Percentiles rank a stretch among this genome's conserved stretches.
Evolutionary conservation across 2,797 vertebrate genomes (phyloP).

Genomic region (Propithecus perrieri): DNA sequence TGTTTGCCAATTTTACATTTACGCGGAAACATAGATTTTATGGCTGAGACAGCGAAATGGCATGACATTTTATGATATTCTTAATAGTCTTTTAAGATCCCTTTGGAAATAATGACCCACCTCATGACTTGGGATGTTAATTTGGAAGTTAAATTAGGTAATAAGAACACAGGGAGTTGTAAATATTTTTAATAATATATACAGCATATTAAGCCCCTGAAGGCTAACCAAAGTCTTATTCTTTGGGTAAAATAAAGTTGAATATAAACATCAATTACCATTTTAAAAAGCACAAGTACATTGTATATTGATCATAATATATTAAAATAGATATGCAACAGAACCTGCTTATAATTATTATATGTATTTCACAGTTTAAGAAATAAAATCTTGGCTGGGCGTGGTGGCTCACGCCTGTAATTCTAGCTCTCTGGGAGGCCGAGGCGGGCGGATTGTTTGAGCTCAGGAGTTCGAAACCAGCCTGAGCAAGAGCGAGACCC

Average conservation of each 20-base stretch:
- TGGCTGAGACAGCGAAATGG: neutral
- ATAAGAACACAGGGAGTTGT: neutral
- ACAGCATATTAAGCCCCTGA: conserved; percentile 1
- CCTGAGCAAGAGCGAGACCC: too few species aligned
- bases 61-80: conserved; percentile 24
- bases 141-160: conserved; percentile 45
- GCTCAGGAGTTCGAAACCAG: too few species aligned
- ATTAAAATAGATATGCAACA: conserved; percentile 62
- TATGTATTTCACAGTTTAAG: conserved; percentile 50
- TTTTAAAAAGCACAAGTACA: conserved; percentile 49
- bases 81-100: conserved; percentile 48
- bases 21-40: conserved; percentile 28
- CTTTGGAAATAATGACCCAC: conserved; percentile 50
- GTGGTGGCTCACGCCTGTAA: too few species aligned
- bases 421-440: too few species aligned
- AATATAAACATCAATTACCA: conserved; percentile 45
- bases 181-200: conserved; percentile 20
- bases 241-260: neutral
- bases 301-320: conserved; percentile 57
- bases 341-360: conserved; percentile 21
- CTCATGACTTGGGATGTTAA: conserved; percentile 41
- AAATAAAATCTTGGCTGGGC: conserved; percentile 12
- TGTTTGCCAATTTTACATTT: conserved; percentile 7
- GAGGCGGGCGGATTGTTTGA: too few species aligned
- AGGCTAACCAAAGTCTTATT: conserved; percentile 22